Evolutionary conservation across 2,888 invertebrate species (phyloP).

Genomic region (Quadroppia sp.): DNA sequence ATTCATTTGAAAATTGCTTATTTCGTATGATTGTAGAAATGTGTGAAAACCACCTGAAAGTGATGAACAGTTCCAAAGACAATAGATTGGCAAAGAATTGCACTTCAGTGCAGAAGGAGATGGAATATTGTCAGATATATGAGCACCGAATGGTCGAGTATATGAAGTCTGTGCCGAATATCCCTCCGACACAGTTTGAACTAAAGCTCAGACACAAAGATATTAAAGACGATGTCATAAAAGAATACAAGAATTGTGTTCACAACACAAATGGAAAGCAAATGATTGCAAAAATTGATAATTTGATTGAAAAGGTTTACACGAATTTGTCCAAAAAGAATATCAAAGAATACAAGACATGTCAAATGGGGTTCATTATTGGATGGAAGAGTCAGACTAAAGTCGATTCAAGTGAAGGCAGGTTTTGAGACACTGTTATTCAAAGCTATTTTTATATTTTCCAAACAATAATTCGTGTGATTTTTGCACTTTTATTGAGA

Average conservation of each 20-base stretch:
- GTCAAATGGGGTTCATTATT: conserved; percentile 36
- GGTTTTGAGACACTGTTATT: no score
- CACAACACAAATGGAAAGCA: not conserved
- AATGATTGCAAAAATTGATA: not conserved
- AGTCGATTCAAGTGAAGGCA: no score
- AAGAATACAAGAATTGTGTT: not conserved
- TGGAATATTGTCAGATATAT: not conserved
- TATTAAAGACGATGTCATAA: conserved; percentile 21
- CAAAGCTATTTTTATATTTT: no score
- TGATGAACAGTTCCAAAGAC: not conserved
- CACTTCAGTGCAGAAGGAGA: no score
- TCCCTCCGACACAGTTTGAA: conserved; percentile 36
- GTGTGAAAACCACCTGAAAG: not conserved
- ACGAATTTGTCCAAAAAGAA: not conserved
- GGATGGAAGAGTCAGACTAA: no score
- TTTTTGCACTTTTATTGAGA: no score
- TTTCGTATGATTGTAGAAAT: not conserved
- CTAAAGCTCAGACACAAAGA: conserved; percentile 17
- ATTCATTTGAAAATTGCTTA: no score
- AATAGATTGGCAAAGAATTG: not conserved
- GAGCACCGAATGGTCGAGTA: conserved; percentile 15
- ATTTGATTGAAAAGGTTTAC: conserved; percentile 22
- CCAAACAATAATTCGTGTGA: no score
- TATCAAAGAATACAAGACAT: conserved; percentile 29
- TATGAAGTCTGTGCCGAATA: conserved; percentile 13